Evolutionary conservation across 2,888 invertebrate genomes (phyloP), one percentile per base, ranked within the genome.

Genomic region (Esperia sulphurella): DNA sequence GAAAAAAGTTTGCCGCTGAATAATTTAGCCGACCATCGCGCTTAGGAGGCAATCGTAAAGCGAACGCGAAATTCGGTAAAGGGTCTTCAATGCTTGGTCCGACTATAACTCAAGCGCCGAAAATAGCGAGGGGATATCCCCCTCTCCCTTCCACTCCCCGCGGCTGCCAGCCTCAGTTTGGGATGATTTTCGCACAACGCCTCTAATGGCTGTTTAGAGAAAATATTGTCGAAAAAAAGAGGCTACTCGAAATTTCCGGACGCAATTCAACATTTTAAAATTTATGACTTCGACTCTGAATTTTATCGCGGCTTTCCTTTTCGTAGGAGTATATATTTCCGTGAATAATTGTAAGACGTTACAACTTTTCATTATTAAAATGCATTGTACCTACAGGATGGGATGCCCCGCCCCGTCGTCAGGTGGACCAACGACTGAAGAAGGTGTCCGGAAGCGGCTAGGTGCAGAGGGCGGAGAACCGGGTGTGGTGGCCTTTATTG

Each of bases 51-150:
- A 71, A 69, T 75, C 84, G 83, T 86, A 87, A 88, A 88, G 74
- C 79, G 66, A 80, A 83, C 82, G 80, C 69, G 75, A 77, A 86
- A 82, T 85, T 85, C 80, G 71, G 84, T 80, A 86, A 85, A 85
- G 83, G 87, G 85, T 83, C 87, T 87, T 85, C 81, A 83, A 81
- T 79, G 81, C 78, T 86, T 81, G 84, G 84, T 79, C 80, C 82
- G 78, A 79, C 81, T 81, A 85, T 87, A 87, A 83, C 78, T 87
- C 85, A 86, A 78, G 78, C 73, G 71, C 79, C 82, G 79, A 87
- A 87, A 86, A 88, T 86, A 86, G 83, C 79, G 73, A 68, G 71
- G 82, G 86, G 81, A 71, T 61, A 57, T 61, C 65, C 68, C 62
- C 61, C 60, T 53, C 50, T 54, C 46, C 47, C 50, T 57, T 50